Evolutionary conservation across 2,797 vertebrate species (phyloP), one percentile per base, ranked within the genome.

Genomic region (Hybognathus amarus): DNA sequence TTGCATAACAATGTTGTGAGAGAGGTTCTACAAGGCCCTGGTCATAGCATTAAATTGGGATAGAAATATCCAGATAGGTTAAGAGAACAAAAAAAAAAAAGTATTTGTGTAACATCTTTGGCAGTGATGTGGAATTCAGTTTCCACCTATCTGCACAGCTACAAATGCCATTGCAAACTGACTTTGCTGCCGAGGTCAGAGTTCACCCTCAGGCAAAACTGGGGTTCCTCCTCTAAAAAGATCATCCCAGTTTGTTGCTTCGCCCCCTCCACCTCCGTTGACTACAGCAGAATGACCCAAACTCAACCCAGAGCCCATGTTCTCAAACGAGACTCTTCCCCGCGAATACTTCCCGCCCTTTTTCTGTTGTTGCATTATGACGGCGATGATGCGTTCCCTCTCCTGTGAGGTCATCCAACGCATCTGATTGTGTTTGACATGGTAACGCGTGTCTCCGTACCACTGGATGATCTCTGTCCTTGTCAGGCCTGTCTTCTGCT

Each of bases 391-490:
- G 40, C 24, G 69, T 0, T 66, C 50, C 85, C 89, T 85, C 61
- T 93, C 91, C 15, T 95, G 91, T n/a, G 33, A 3, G 7, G 77
- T 94, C 90, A 97, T 92, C 96, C 96, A 96, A 83, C 90, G 85
- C 13, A 96, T 93, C 66, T 90, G 93, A 22, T 84, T 85, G 33
- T 92, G 94, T 88, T 96, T 97, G 40, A 97, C 66, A 33, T 91
- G 92, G 68, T 96, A 97, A 27, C 96, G 95, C 5, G 91, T 95
- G 88, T 96, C 95, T 3, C 92, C 89, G 69, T 95, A 97, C 96
- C 96, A 97, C 83, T 96, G 93, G 71, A 95, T 92, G 79, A 97
- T 89, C 68, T 76, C 77, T 4, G 85, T 24, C 36, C 94, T 93
- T 1, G 92, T 88, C 50, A 96, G 64, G 15, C 93, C 92, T 0